Evolutionary conservation across 1,140 invertebrate species (phyloP), one percentile per base, ranked within the genome.

Genomic region (Sinonovacula constricta): DNA sequence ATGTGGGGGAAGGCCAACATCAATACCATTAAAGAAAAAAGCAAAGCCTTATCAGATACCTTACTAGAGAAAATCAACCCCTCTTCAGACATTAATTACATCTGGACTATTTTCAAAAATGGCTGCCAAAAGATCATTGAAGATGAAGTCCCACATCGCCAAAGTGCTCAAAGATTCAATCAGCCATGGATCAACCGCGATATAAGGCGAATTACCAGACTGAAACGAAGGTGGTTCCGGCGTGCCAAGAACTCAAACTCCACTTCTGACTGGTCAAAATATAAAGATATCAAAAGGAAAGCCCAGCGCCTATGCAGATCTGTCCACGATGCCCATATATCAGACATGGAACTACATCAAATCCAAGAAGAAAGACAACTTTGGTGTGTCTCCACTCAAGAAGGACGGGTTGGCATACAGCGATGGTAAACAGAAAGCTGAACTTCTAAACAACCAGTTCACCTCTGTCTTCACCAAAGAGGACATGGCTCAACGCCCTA

Each of bases 241-340:
- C 4, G 57, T 10, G 57, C 57, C 24, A 60, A 4, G 57, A 60
- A 60, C 3, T 33, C 57, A 3, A 26, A 26, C 57, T 33, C 57
- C 57, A 3, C 57, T 30, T 60, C 57, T 10, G 57, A 60, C 57
- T 60, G 57, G 57, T 10, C 3, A 3, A 60, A 10, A 60, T 60
- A 60, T 33, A 26, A 68, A 60, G 26, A 60, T 10, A 60, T 60
- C 31, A 66, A 66, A 39, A 36, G 7, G 31, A 39, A 65, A 65
- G 31, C 62, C 36, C 62, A 65, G 10, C 5, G 22, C 2, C 10
- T 15, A 33, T 18, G 36, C 62, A 1, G 33, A 28, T 10, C 33
- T 1, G 0, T 24, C 34, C 63, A 45, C 15, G 63, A 66, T 1
- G 15, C 63, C 15, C 33, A 39, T 26, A 22, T 66, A 14, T 0